These are phyloP conservation scores for Drosophila nigricruria DNA, from an alignment of 2,888 invertebrate genomes.

Conservation along the genomic window DNA sequence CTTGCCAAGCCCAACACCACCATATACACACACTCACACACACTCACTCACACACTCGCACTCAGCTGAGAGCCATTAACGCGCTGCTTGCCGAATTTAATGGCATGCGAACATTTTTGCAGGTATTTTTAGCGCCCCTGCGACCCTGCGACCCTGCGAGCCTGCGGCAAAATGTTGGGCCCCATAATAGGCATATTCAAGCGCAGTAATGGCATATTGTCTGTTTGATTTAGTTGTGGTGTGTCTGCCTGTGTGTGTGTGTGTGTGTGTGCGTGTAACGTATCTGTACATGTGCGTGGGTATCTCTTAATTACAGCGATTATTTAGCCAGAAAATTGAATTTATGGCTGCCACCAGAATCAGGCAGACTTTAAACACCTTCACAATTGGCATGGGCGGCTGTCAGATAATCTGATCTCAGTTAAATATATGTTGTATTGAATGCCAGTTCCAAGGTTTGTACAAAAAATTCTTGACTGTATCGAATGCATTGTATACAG, in stretches of 20 bases:
- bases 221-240: slow-evolving; percentile 48
- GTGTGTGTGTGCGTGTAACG: slow-evolving; percentile 2
- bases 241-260: slow-evolving; percentile 5
- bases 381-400: neutral
- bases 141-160: slow-evolving; percentile 17
- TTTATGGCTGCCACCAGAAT: slow-evolving; percentile 42
- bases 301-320: slow-evolving; percentile 67
- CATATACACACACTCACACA: slow-evolving; percentile 21
- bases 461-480: no score
- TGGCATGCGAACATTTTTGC: slow-evolving; percentile 57
- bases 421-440: neutral
- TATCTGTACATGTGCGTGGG: slow-evolving; percentile 28
- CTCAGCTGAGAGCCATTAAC: slow-evolving; percentile 45
- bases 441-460: no score
- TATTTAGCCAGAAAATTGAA: slow-evolving; percentile 62
- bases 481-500: neutral
- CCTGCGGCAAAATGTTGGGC: slow-evolving; percentile 26
- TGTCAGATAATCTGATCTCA: neutral
- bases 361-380: slow-evolving; percentile 39
- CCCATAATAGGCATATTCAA: slow-evolving; percentile 26
- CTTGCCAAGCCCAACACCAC: neutral
- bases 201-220: slow-evolving; percentile 46
- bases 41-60: slow-evolving; percentile 13
- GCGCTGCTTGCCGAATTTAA: slow-evolving; percentile 59
- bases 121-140: slow-evolving; percentile 46